phyloP scores from a whole-genome alignment of 2,113 vertebrate genomes.

The Mirza zaza region DNA sequence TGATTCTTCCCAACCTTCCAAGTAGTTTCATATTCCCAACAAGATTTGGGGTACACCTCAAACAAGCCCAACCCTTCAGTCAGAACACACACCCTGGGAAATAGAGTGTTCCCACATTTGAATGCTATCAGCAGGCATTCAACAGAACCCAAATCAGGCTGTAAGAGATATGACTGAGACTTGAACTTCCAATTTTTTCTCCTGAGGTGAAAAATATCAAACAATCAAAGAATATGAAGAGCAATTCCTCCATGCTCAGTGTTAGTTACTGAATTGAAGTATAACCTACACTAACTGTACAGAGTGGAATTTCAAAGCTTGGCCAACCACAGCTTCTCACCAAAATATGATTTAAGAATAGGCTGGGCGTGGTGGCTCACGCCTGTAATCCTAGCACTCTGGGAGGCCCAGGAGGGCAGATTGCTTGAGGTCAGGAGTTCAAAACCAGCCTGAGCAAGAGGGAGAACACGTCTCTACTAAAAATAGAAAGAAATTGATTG shows the following conservation, averaged over 20 bases:
- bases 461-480: no score
- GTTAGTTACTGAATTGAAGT: neutral
- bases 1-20: neutral
- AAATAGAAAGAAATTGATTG: no score
- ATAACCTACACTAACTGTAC: neutral
- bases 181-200: conserved; percentile 22
- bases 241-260: neutral
- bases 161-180: neutral
- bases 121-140: neutral
- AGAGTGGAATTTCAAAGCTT: neutral
- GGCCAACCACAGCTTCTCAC: neutral
- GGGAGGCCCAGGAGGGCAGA: no score
- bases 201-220: neutral
- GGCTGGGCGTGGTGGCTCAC: no score
- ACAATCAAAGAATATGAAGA: neutral
- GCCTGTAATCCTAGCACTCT: no score
- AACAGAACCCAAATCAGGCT: neutral
- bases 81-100: neutral
- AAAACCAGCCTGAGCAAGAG: no score
- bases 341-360: neutral
- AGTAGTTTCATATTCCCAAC: neutral
- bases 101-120: neutral
- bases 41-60: neutral
- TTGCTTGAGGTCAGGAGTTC: no score
- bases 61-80: neutral